Evolutionary conservation across 2,797 vertebrate species (phyloP).

Genomic region (Anomalospiza imberbis): DNA sequence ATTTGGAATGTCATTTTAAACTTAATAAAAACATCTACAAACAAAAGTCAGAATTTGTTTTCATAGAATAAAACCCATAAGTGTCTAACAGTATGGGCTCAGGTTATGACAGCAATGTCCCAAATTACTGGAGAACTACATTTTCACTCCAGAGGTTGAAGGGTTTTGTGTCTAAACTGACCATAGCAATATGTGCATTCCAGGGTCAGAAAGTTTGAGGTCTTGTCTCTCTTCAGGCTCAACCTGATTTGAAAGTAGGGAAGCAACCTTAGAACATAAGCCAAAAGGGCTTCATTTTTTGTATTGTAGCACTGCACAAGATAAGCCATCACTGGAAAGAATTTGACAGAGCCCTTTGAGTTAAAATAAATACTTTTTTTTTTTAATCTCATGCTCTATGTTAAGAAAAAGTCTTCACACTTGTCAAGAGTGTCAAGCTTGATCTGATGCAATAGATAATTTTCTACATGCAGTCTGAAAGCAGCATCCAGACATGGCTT

Average conservation of each 20-base stretch:
- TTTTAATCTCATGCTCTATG: neutral
- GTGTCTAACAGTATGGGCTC: neutral
- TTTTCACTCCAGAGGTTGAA: neutral
- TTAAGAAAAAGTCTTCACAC: neutral
- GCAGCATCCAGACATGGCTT: neutral
- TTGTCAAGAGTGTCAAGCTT: neutral
- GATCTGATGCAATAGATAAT: neutral
- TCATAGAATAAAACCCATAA: neutral
- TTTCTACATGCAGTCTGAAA: neutral
- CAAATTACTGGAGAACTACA: neutral
- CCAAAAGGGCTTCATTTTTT: neutral
- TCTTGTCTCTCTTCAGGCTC: neutral
- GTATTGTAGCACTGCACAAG: neutral
- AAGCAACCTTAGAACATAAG: neutral
- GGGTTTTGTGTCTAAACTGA: neutral
- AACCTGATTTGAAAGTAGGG: neutral
- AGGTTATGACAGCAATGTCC: neutral
- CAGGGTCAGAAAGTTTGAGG: neutral
- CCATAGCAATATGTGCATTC: fast-evolving
- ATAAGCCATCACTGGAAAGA: neutral
- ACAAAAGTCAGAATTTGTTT: neutral
- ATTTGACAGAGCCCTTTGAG: neutral
- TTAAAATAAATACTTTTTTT: neutral
- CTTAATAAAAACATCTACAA: neutral
- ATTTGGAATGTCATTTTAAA: neutral